Evolutionary conservation across 1,140 invertebrate genomes (phyloP).

Genomic region (Eufriesea mexicana): DNA sequence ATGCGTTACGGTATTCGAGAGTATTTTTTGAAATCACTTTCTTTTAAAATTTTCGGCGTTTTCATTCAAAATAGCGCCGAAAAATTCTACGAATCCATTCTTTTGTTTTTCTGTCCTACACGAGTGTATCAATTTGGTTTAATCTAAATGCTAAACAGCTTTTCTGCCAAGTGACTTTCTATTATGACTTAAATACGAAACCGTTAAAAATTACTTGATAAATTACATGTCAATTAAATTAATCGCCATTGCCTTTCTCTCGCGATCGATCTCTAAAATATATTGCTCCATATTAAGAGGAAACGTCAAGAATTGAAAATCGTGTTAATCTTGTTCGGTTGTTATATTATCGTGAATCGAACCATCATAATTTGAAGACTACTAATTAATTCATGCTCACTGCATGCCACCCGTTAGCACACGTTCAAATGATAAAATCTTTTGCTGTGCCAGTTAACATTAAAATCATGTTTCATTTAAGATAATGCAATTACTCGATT

Average conservation of each 20-base stretch:
- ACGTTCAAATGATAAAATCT: too few species aligned
- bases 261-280: background rate
- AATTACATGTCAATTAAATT: background rate
- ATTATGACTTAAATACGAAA: background rate
- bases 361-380: background rate
- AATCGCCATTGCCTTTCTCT: background rate
- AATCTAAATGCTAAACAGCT: too few species aligned
- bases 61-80: background rate
- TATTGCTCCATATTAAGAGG: background rate
- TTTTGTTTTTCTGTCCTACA: background rate
- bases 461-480: background rate
- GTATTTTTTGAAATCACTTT: background rate
- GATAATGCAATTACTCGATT: background rate
- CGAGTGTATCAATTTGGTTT: too few species aligned
- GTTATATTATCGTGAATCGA: background rate
- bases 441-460: too few species aligned
- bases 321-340: background rate
- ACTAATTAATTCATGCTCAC: background rate
- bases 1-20: background rate
- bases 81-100: background rate
- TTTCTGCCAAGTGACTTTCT: too few species aligned
- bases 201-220: too few species aligned
- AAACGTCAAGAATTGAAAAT: background rate
- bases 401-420: background rate
- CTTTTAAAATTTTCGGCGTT: background rate